These are phyloP conservation scores for Sebastes steindachneri DNA, from an alignment of 2,797 vertebrate genomes.

Conservation along the genomic window DNA sequence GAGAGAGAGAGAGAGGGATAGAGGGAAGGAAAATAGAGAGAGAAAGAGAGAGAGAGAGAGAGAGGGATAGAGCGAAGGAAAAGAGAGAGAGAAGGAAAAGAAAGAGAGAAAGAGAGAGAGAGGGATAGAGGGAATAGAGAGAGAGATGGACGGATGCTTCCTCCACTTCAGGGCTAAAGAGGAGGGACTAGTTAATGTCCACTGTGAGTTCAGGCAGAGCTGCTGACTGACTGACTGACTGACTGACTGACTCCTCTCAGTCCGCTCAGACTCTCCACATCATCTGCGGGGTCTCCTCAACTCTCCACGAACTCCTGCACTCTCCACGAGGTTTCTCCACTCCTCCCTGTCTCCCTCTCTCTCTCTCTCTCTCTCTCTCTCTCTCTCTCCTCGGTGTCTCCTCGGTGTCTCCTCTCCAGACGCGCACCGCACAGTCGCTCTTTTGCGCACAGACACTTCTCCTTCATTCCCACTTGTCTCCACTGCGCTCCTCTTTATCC, in stretches of 20 bases:
- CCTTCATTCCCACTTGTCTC: not conserved
- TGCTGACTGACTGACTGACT: not conserved
- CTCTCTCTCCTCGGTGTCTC: not conserved
- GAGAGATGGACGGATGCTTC: not conserved
- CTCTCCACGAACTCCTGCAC: not conserved
- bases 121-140: no score
- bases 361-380: no score
- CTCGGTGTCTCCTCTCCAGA: not conserved
- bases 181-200: conserved; percentile 65
- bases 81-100: no score
- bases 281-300: conserved; percentile 4
- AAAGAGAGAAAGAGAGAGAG: no score
- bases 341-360: not conserved
- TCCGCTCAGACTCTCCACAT: not conserved
- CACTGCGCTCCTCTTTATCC: not conserved
- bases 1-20: no score
- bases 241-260: not conserved
- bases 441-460: conserved; percentile 37
- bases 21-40: no score
- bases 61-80: no score
- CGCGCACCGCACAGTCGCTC: conserved; percentile 8
- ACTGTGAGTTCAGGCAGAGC: conserved; percentile 26
- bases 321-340: not conserved
- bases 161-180: conserved; percentile 30
- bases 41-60: no score